Conservation (phyloP, 2,113 vertebrate species). For the Phalacrocorax aristotelis region DNA sequence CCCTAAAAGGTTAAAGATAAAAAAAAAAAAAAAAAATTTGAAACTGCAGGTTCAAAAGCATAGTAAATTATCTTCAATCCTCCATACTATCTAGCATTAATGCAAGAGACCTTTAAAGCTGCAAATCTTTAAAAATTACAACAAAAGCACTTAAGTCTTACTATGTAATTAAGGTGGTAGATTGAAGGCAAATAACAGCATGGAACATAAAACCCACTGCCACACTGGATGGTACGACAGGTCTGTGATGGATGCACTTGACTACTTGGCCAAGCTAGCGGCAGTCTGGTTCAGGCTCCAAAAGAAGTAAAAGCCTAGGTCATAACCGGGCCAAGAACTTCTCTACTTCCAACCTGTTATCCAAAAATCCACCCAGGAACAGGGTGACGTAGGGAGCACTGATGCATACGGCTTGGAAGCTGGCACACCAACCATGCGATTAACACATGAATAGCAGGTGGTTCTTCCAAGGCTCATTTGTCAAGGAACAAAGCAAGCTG, state of each 20-base stretch:
- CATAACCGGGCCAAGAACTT: background rate
- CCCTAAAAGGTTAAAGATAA: conserved; percentile 75
- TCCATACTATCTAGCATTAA: background rate
- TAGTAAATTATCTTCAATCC: background rate
- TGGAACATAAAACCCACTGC: background rate
- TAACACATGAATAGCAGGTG: background rate
- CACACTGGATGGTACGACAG: too few relatives aligned
- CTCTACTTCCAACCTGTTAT: background rate
- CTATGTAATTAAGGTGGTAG: background rate
- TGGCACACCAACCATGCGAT: background rate
- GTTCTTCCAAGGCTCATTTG: background rate
- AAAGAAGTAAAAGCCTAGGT: background rate
- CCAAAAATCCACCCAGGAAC: background rate
- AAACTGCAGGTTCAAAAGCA: background rate
- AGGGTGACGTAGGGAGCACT: background rate
- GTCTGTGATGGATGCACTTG: background rate
- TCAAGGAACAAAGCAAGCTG: background rate
- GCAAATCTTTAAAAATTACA: background rate
- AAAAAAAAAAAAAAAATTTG: background rate
- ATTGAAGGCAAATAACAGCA: background rate
- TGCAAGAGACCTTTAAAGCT: background rate
- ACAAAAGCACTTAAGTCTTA: background rate
- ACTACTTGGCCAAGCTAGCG: background rate
- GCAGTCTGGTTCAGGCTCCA: background rate
- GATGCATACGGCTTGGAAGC: background rate